Conservation (phyloP, 2,797 vertebrate species). For the Erethizon dorsatum region DNA sequence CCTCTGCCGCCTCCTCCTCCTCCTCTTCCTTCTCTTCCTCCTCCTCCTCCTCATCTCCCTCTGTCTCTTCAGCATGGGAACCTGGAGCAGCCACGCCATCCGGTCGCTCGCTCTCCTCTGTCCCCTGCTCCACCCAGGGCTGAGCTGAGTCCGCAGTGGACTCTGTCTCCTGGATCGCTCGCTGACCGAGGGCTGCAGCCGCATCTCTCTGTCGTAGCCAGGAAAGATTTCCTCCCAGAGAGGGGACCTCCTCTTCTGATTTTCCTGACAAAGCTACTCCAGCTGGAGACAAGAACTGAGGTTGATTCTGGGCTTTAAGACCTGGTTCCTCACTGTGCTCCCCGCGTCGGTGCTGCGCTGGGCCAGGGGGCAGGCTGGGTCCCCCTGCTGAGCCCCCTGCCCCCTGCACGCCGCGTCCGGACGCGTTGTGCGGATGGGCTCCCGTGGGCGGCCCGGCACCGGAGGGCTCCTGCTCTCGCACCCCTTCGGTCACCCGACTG, state of each 20-base stretch:
- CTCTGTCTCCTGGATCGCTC: conserved; percentile 34
- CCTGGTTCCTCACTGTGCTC: conserved; percentile 55
- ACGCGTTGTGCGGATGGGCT: conserved; percentile 62
- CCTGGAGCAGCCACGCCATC: conserved; percentile 45
- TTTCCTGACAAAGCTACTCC: conserved; percentile 58
- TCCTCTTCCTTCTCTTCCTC: conserved; percentile 82
- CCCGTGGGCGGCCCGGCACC: neutral
- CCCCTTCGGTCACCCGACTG: conserved; percentile 50
- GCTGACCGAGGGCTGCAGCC: neutral
- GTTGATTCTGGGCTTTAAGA: neutral
- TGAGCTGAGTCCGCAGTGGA: neutral
- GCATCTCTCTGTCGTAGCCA: neutral
- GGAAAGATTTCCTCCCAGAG: conserved; percentile 59
- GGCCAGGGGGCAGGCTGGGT: accelerated
- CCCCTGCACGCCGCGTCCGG: conserved; percentile 25
- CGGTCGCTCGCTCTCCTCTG: conserved; percentile 59
- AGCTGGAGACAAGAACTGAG: conserved; percentile 22
- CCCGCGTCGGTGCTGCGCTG: conserved; percentile 32
- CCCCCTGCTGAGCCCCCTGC: neutral
- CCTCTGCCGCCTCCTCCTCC: conserved; percentile 68
- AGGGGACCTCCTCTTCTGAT: conserved; percentile 33
- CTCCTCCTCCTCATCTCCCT: conserved; percentile 77
- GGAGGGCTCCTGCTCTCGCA: neutral
- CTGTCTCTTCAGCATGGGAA: conserved; percentile 66
- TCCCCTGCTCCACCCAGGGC: conserved; percentile 44